Percentiles rank a stretch among this genome's conserved stretches.
Evolutionary conservation across 37 sponge, comb jelly and placozoan genomes (phyloP).

Genomic region (Lycopodina hypogea): DNA sequence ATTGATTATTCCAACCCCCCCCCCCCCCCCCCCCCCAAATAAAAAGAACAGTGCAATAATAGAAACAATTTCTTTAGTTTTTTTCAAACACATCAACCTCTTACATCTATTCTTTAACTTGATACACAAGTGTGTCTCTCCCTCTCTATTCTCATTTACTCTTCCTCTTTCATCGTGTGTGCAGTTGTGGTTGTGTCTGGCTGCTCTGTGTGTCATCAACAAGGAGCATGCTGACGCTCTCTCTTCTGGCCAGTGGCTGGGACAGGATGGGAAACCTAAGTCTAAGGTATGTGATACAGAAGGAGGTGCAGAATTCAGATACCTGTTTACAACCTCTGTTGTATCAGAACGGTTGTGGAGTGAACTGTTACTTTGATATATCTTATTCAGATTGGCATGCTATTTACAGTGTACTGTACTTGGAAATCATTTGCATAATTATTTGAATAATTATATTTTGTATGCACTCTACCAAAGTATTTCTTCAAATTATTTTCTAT

Average conservation of each 20-base stretch:
- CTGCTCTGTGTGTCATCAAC: constrained; percentile 92
- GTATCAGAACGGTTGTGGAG: not conserved
- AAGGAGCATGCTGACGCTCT: constrained; percentile 84
- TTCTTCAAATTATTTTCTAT: too few species aligned
- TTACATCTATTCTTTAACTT: too few species aligned
- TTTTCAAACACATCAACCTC: too few species aligned
- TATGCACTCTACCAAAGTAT: too few species aligned
- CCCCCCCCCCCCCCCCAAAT: too few species aligned
- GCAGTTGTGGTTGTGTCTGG: constrained; percentile 90
- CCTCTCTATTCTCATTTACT: not conserved
- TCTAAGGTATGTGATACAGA: constrained; percentile 58
- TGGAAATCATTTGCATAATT: too few species aligned
- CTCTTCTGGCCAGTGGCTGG: constrained; percentile 87
- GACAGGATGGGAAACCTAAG: constrained; percentile 72
- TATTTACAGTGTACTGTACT: too few species aligned
- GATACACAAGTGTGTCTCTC: too few species aligned
- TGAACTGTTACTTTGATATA: not conserved
- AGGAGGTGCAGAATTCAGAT: not conserved
- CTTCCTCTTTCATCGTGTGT: not conserved
- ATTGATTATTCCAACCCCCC: too few species aligned
- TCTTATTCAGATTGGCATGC: not conserved
- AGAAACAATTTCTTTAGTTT: too few species aligned
- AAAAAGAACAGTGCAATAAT: too few species aligned
- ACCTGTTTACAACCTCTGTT: not conserved
- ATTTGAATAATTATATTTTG: too few species aligned